Base-by-base conservation (phyloP, 2,888 invertebrate species). In the Bhutanitis thaidina region DNA sequence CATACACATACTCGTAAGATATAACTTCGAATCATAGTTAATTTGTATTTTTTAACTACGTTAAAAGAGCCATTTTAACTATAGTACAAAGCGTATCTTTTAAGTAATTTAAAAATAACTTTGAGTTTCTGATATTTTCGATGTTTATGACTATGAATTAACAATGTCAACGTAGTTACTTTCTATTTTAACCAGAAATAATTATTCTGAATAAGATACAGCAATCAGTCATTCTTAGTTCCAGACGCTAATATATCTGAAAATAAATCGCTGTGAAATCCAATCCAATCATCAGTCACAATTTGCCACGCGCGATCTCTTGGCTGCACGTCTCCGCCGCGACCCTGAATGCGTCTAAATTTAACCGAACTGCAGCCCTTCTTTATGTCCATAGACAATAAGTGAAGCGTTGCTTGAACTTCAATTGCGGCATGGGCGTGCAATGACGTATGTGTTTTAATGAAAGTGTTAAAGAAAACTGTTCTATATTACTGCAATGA, bases 311-410 rank as follows among this genome's bases (percentile, higher is more conserved):
- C 64, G 69, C 71, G 71, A 68, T 69, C 71, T 79, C 70, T 80
- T 84, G 84, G 82, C 82, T 72, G 67, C 13, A 61, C 77, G 77
- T 77, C 75, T 56, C 63, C 57, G 58, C 61, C 65, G 53, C 74
- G 82, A 79, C 86, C 85, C 79, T 85, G 84, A 80, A 72, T 65
- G 63, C 49, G 43, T 64, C 77, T 88, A 88, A 75, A 78, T 81
- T 77, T 88, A 88, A 79, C 62, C 58, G 43, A 38, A 47, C 51
- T 60, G 56, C 66, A 69, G 62, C 70, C 74, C 70, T 68, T 67
- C 61, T 60, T 54, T 64, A 61, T 65, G 61, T 59, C 60, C 67
- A 66, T 67, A 71, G 75, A 77, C 73, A 75, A 77, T 80, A 77
- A 79, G 67, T 73, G 77, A 76, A 63, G 66, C 71, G 71, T 73